These are phyloP conservation scores for Condylura cristata DNA, from an alignment of 2,113 vertebrate genomes.

Conservation along the genomic window DNA sequence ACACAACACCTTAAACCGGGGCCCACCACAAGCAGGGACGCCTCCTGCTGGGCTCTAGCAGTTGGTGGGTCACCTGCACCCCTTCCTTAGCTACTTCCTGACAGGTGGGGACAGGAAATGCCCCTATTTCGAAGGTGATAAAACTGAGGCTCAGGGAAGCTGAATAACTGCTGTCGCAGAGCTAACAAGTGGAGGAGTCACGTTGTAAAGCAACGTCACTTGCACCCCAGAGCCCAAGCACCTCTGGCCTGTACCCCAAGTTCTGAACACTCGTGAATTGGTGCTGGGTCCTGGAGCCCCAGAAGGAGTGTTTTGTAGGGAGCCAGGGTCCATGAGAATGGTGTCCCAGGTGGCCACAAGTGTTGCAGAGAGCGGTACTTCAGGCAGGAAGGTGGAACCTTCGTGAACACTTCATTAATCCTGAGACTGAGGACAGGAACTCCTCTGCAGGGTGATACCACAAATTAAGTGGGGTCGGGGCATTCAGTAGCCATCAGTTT, in stretches of 20 bases:
- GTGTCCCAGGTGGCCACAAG: accelerated
- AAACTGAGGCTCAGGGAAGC: not conserved
- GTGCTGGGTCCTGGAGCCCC: not conserved
- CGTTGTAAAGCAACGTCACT: not conserved
- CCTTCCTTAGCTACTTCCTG: not conserved
- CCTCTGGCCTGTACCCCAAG: too few relatives aligned
- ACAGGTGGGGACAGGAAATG: not conserved
- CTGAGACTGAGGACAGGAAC: not conserved
- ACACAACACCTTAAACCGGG: not conserved
- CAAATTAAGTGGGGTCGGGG: not conserved
- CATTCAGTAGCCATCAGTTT: not conserved
- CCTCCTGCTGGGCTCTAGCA: not conserved
- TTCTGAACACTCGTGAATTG: not conserved
- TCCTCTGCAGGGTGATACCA: not conserved
- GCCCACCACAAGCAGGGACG: not conserved
- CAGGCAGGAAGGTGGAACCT: not conserved
- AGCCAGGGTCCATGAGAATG: not conserved
- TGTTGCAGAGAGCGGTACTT: not conserved
- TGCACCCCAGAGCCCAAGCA: not conserved
- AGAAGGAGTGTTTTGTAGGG: not conserved
- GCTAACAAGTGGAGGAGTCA: not conserved
- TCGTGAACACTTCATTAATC: not conserved
- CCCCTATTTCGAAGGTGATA: not conserved
- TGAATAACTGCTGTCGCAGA: not conserved
- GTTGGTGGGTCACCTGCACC: not conserved